phyloP scores from a whole-genome alignment of 2,888 invertebrate species.

The Oeneis ivallda region DNA sequence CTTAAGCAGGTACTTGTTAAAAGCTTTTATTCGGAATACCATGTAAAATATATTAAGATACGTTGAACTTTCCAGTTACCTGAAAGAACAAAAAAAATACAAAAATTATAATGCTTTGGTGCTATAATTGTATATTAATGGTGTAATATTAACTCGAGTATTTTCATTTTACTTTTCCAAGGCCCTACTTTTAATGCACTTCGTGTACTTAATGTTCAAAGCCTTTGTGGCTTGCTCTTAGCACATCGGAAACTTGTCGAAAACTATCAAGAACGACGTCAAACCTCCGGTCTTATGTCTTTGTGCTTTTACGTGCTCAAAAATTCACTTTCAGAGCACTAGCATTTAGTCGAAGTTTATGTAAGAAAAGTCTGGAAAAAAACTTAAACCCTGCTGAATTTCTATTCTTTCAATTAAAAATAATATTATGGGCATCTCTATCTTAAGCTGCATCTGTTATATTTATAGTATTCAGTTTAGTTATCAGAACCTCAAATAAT shows the following conservation, averaged over 20 bases:
- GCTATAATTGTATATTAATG: too few species aligned
- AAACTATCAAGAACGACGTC: constrained; percentile 33
- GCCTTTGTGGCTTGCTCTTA: constrained; percentile 34
- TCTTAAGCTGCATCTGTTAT: too few species aligned
- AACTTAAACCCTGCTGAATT: too few species aligned
- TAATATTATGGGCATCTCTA: too few species aligned
- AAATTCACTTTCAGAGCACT: constrained; percentile 29
- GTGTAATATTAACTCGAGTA: constrained; percentile 26
- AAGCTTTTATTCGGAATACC: too few species aligned
- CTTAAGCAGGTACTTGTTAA: too few species aligned
- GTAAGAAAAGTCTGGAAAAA: not conserved
- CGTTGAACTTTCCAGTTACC: too few species aligned
- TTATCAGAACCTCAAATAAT: too few species aligned
- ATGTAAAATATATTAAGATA: too few species aligned
- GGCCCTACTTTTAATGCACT: constrained; percentile 34
- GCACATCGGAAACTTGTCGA: constrained; percentile 38
- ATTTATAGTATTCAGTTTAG: too few species aligned
- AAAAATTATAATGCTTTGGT: not conserved
- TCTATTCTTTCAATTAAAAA: too few species aligned
- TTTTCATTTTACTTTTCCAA: constrained; percentile 21
- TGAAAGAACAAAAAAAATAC: not conserved
- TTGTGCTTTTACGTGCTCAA: constrained; percentile 27
- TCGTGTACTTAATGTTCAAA: constrained; percentile 34
- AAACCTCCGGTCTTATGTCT: constrained; percentile 28
- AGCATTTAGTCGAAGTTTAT: constrained; percentile 12